Conservation (phyloP, 2,797 vertebrate genomes). For the Steatocranus sp. region DNA sequence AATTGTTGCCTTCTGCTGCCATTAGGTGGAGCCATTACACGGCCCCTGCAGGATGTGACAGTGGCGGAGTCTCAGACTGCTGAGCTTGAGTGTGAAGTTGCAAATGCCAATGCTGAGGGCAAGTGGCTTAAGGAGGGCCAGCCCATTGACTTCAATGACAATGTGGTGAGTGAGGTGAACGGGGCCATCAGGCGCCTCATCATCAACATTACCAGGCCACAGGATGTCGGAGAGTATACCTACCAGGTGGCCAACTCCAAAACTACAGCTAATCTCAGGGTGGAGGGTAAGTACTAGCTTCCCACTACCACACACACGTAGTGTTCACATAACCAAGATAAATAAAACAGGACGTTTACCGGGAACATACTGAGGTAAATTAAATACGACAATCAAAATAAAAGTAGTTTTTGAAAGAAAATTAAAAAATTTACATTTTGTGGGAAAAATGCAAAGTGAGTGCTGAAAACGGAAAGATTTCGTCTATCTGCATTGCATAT, state of each 20-base stretch:
- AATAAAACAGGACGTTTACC: background rate
- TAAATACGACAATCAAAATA: background rate
- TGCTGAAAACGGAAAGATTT: background rate
- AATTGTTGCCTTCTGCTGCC: background rate
- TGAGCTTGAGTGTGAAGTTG: constrained; percentile 90
- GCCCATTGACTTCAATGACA: constrained; percentile 78
- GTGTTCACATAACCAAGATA: background rate
- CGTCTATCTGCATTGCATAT: background rate
- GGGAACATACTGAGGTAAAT: background rate
- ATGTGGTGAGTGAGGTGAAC: constrained; percentile 77
- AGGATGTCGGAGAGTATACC: constrained; percentile 92
- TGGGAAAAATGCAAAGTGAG: background rate
- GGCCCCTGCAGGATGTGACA: constrained; percentile 87
- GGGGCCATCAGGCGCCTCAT: constrained; percentile 84
- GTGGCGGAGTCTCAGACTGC: constrained; percentile 94
- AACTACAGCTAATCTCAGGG: constrained; percentile 90
- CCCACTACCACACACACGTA: background rate
- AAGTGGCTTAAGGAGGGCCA: constrained; percentile 89
- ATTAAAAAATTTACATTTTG: background rate
- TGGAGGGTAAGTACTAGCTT: constrained; percentile 82
- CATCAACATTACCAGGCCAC: constrained; percentile 82
- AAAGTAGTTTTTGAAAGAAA: background rate
- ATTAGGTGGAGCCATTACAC: constrained; percentile 93
- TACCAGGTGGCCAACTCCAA: constrained; percentile 95
- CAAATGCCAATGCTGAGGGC: constrained; percentile 88